Percentiles rank a stretch among this genome's conserved stretches.
Conservation (phyloP, 2,797 vertebrate genomes). For the Oryzias dopingdopingensis region DNA sequence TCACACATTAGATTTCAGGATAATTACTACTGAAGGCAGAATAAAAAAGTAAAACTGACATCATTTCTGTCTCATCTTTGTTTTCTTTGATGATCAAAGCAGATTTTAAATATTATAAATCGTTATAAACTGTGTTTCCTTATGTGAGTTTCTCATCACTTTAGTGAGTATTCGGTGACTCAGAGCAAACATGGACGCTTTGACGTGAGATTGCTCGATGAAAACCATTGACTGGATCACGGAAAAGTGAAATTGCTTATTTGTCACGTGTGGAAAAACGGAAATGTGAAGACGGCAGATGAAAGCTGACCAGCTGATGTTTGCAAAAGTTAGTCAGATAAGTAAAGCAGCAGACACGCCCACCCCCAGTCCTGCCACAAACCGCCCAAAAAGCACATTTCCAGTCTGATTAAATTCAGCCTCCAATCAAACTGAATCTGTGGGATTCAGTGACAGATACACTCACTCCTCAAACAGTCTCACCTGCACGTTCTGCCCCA, state of each 20-base stretch:
- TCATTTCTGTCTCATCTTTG: too few species aligned
- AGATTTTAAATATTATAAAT: too few species aligned
- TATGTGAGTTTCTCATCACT: too few species aligned
- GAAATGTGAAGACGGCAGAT: slow-evolving; percentile 36
- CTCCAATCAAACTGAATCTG: too few species aligned
- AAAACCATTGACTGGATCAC: slow-evolving; percentile 22
- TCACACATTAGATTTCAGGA: too few species aligned
- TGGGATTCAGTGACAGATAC: not conserved
- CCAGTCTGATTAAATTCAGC: too few species aligned
- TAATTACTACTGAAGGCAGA: too few species aligned
- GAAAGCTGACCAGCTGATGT: slow-evolving; percentile 10
- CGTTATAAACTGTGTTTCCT: too few species aligned
- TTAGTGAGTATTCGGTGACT: not conserved
- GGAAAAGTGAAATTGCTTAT: slow-evolving; percentile 1
- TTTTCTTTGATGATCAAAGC: too few species aligned
- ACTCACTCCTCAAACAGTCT: slow-evolving; percentile 53
- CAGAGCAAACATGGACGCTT: fast-evolving
- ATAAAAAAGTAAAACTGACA: too few species aligned
- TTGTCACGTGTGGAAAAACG: slow-evolving; percentile 27
- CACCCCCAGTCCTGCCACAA: not conserved
- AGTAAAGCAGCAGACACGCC: slow-evolving; percentile 10
- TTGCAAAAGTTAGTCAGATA: slow-evolving; percentile 32
- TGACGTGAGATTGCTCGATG: not conserved
- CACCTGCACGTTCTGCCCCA: slow-evolving; percentile 76
- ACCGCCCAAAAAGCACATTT: too few species aligned